phyloP scores from a whole-genome alignment of 2,797 vertebrate genomes.

The Cyclura pinguis region DNA sequence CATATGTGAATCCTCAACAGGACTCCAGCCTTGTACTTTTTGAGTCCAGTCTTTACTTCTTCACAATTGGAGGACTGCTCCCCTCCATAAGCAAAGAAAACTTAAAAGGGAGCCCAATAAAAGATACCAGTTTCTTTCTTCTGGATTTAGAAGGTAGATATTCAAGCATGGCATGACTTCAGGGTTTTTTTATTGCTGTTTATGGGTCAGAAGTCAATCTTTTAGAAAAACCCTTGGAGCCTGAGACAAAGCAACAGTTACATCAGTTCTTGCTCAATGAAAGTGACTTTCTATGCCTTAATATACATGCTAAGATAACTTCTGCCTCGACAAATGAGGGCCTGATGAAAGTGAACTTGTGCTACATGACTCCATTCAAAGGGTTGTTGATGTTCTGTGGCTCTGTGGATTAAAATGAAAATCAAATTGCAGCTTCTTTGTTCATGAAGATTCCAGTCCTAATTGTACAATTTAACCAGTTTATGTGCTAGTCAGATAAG shows the following conservation, averaged over 20 bases:
- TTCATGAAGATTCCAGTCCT: neutral
- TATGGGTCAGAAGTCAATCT: slow-evolving; percentile 48
- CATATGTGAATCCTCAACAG: too few relatives aligned
- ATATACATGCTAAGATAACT: neutral
- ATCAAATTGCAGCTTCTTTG: slow-evolving; percentile 15
- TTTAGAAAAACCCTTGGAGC: slow-evolving; percentile 57
- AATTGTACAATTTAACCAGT: neutral
- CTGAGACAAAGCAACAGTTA: slow-evolving; percentile 38
- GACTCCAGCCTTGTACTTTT: neutral
- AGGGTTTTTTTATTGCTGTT: slow-evolving; percentile 64
- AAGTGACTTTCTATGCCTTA: neutral
- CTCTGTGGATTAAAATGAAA: slow-evolving; percentile 7
- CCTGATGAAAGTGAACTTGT: neutral
- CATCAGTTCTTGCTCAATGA: neutral
- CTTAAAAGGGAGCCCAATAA: neutral
- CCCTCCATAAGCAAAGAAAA: neutral
- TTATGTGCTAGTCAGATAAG: neutral
- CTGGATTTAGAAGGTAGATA: slow-evolving; percentile 8
- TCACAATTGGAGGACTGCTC: neutral
- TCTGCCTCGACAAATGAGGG: slow-evolving; percentile 7
- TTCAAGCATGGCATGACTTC: slow-evolving; percentile 54
- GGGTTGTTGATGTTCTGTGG: neutral
- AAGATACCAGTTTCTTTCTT: neutral
- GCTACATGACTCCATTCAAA: neutral
- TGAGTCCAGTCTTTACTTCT: neutral